Conservation (phyloP, 2,113 vertebrate species). For the Craseonycteris thonglongyai region DNA sequence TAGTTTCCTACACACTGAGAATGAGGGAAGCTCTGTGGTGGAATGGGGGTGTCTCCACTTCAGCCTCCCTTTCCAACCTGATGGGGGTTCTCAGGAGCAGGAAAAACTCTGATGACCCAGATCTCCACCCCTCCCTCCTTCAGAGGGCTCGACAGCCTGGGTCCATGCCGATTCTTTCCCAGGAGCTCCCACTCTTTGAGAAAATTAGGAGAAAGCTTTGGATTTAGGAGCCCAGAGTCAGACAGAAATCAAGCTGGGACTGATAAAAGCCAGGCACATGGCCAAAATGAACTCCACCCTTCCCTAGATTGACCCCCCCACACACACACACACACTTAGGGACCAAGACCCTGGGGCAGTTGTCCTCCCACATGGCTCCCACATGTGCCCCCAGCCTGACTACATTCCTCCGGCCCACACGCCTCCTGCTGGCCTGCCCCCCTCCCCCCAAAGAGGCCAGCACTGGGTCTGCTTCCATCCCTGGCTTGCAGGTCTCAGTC, state of each 20-base stretch:
- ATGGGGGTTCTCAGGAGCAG: background rate
- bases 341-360: background rate
- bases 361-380: conserved; percentile 17
- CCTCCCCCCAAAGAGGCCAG: background rate
- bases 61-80: background rate
- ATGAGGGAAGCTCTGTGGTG: background rate
- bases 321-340: too few relatives aligned
- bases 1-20: background rate
- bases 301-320: background rate
- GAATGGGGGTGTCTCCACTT: background rate
- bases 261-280: background rate
- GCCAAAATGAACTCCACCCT: background rate
- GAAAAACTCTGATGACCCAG: background rate
- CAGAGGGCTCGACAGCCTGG: background rate
- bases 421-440: background rate
- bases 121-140: background rate
- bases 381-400: background rate
- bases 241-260: background rate
- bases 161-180: background rate
- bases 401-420: conserved; percentile 34
- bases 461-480: background rate
- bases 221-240: background rate
- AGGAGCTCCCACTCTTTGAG: background rate
- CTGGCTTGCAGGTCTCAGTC: background rate
- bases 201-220: background rate